Conservation (phyloP, 2,888 invertebrate species). For the Tupiocoris notatus region DNA sequence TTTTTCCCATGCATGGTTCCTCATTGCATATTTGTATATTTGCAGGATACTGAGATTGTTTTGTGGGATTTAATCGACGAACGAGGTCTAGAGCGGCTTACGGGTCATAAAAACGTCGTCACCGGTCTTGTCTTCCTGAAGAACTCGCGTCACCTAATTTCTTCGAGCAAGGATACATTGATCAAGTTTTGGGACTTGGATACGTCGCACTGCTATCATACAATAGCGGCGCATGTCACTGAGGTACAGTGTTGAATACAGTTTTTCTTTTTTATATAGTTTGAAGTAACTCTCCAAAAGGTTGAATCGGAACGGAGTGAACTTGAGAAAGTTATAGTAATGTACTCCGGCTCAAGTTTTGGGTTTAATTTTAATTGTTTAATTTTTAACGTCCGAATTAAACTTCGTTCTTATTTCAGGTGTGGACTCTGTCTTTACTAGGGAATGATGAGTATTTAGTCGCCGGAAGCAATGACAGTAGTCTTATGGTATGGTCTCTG, state of each 20-base stretch:
- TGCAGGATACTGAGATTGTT: constrained; percentile 87
- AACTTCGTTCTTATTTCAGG: constrained; percentile 57
- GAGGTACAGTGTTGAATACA: too few relatives aligned
- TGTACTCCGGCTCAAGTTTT: too few relatives aligned
- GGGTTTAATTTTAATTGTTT: too few relatives aligned
- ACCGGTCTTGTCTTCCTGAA: constrained; percentile 77
- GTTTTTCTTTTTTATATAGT: too few relatives aligned
- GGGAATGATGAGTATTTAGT: constrained; percentile 78
- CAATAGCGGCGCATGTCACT: constrained; percentile 81
- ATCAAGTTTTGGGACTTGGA: constrained; percentile 97
- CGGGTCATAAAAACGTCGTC: constrained; percentile 87
- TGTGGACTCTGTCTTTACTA: constrained; percentile 80
- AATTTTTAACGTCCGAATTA: too few relatives aligned
- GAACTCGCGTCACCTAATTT: constrained; percentile 68
- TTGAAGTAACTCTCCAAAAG: too few relatives aligned
- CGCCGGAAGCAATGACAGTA: constrained; percentile 83
- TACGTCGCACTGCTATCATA: constrained; percentile 93
- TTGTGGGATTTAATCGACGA: constrained; percentile 94
- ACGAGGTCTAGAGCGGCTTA: constrained; percentile 81
- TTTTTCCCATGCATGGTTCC: too few relatives aligned
- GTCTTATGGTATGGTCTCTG: constrained; percentile 72
- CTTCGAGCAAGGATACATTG: constrained; percentile 88
- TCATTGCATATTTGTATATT: too few relatives aligned
- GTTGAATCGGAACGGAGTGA: too few relatives aligned
- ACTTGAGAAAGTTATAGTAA: too few relatives aligned